These are phyloP conservation scores for Rutpela maculata DNA, from an alignment of 2,888 invertebrate species.

Conservation along the genomic window DNA sequence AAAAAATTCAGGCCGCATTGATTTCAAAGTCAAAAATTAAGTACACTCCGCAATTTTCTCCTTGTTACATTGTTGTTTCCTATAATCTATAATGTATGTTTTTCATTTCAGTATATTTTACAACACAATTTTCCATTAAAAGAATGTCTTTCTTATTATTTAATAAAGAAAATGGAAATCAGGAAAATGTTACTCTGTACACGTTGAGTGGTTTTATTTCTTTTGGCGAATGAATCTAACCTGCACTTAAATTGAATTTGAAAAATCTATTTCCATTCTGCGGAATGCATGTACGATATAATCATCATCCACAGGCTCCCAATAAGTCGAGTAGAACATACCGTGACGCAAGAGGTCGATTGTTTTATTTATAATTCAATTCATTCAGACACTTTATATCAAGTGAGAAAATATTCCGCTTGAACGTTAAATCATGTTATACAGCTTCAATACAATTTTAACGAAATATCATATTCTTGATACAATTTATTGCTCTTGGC, in stretches of 20 bases:
- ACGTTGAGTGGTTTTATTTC: too few relatives aligned
- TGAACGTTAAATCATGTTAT: neutral
- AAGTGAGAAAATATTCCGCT: neutral
- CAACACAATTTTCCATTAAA: too few relatives aligned
- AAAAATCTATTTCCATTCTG: neutral
- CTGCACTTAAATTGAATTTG: neutral
- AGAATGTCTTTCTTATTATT: too few relatives aligned
- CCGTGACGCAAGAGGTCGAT: neutral
- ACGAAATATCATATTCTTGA: neutral
- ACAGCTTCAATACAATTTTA: neutral
- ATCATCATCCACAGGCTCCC: neutral
- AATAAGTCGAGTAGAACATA: neutral
- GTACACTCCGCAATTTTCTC: too few relatives aligned
- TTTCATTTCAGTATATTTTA: too few relatives aligned
- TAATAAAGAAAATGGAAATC: too few relatives aligned
- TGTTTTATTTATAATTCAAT: neutral
- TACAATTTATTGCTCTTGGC: neutral
- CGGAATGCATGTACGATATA: neutral
- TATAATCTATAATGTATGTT: too few relatives aligned
- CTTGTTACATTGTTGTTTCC: too few relatives aligned
- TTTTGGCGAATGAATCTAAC: neutral
- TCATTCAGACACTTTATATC: neutral
- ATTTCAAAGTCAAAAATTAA: too few relatives aligned
- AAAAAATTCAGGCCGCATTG: too few relatives aligned
- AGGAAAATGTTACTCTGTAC: too few relatives aligned